Percentiles rank a stretch among this genome's conserved stretches.
Evolutionary conservation across 64 coral and sea anemone genomes (phyloP).

Genomic region (Stichodactyla helianthus): DNA sequence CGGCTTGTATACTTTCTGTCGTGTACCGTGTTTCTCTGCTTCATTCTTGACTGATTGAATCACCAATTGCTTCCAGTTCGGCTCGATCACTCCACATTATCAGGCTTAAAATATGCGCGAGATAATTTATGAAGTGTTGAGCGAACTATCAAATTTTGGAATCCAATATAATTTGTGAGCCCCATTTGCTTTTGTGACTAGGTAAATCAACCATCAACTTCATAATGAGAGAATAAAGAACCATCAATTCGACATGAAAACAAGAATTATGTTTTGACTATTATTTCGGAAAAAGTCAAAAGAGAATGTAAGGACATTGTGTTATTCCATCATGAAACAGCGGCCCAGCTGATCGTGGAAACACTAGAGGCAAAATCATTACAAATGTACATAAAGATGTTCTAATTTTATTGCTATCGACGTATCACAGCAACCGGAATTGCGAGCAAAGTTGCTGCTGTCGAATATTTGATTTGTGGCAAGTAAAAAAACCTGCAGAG

Average conservation of each 20-base stretch:
- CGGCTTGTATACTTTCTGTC: not conserved
- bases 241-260: not conserved
- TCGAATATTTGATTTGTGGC: not conserved
- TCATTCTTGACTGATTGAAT: not conserved
- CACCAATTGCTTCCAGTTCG: not conserved
- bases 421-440: not conserved
- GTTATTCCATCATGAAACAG: not conserved
- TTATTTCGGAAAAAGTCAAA: not conserved
- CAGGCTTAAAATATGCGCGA: not conserved
- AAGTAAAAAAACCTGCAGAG: not conserved
- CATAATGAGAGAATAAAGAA: not conserved
- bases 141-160: not conserved
- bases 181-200: not conserved
- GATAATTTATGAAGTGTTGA: slow-evolving; percentile 10
- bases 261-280: not conserved
- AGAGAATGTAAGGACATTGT: not conserved
- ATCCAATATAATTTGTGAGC: not conserved
- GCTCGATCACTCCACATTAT: not conserved
- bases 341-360: not conserved
- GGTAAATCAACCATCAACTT: not conserved
- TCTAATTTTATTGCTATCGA: not conserved
- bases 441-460: not conserved
- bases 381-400: not conserved
- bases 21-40: not conserved
- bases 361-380: not conserved